Conservation (phyloP, 1,140 invertebrate species). For the Pseudomyrmex pallidus region DNA sequence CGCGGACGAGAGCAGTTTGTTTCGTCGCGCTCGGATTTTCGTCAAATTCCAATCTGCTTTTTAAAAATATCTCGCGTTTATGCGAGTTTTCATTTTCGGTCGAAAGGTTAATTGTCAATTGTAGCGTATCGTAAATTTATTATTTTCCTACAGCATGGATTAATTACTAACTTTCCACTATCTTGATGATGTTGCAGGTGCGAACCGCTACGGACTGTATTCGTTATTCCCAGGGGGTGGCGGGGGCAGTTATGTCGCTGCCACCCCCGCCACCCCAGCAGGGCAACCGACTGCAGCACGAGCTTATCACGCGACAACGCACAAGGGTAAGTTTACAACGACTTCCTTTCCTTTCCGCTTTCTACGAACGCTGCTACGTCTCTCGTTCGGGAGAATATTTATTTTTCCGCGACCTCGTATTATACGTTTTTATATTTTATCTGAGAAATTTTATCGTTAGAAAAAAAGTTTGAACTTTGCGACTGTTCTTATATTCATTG, state of each 20-base stretch:
- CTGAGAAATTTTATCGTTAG: background rate
- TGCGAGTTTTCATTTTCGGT: background rate
- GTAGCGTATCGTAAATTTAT: slow-evolving; percentile 18
- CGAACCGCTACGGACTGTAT: slow-evolving; percentile 86
- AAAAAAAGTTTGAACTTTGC: no score
- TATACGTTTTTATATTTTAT: slow-evolving; percentile 7
- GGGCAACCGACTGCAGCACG: slow-evolving; percentile 83
- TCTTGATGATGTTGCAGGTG: slow-evolving; percentile 82
- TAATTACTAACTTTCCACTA: slow-evolving; percentile 33
- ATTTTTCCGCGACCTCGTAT: background rate
- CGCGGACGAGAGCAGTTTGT: no score
- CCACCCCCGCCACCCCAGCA: slow-evolving; percentile 84
- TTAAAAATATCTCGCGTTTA: background rate
- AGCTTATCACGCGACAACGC: slow-evolving; percentile 86
- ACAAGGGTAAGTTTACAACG: slow-evolving; percentile 83
- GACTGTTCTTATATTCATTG: background rate
- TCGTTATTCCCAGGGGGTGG: slow-evolving; percentile 86
- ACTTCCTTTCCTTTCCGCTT: slow-evolving; percentile 45
- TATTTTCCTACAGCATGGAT: background rate
- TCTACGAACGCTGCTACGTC: background rate
- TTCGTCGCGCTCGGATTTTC: no score
- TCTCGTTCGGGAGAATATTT: background rate
- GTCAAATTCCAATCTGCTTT: no score
- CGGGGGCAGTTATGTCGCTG: slow-evolving; percentile 82
- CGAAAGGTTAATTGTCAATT: background rate